Percentiles rank a stretch among this genome's conserved stretches.
These are phyloP conservation scores for Campaea margaritaria DNA, from an alignment of 2,888 invertebrate species.

Conservation along the genomic window DNA sequence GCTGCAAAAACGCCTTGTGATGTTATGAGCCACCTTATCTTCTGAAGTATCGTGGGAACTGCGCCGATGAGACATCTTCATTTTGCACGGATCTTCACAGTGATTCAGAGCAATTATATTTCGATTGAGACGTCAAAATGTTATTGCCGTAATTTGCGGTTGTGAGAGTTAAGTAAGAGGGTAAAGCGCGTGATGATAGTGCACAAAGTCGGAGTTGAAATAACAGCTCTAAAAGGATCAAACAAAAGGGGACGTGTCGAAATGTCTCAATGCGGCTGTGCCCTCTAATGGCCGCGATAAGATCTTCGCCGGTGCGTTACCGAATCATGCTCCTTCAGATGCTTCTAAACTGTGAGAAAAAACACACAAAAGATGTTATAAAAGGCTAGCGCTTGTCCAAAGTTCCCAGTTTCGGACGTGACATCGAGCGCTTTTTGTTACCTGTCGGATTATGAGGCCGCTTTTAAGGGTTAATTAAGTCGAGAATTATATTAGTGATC, in stretches of 20 bases:
- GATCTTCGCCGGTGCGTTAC: conserved; percentile 80
- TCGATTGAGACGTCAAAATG: conserved; percentile 41
- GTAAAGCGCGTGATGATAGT: conserved; percentile 50
- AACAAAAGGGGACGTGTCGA: conserved; percentile 75
- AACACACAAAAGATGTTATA: conserved; percentile 78
- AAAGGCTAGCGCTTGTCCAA: conserved; percentile 79
- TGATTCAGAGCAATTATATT: conserved; percentile 33
- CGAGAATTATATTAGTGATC: conserved; percentile 70
- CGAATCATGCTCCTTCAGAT: conserved; percentile 80
- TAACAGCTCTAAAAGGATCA: conserved; percentile 64
- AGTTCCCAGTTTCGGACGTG: conserved; percentile 76
- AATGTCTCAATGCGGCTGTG: conserved; percentile 75
- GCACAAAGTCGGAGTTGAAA: conserved; percentile 67
- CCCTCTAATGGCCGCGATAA: conserved; percentile 80
- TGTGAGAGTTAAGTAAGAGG: conserved; percentile 39
- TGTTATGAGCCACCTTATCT: conserved; percentile 66
- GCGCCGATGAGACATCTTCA: conserved; percentile 60
- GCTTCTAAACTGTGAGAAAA: conserved; percentile 81
- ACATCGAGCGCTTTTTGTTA: conserved; percentile 78
- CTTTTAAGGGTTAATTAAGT: conserved; percentile 81
- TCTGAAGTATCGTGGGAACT: conserved; percentile 72
- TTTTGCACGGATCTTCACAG: conserved; percentile 48
- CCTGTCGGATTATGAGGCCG: conserved; percentile 69
- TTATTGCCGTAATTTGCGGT: conserved; percentile 48
- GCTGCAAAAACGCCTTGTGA: conserved; percentile 74